phyloP scores from a whole-genome alignment of 64 coral and sea anemone genomes.

The Catalaphyllia jardinei region DNA sequence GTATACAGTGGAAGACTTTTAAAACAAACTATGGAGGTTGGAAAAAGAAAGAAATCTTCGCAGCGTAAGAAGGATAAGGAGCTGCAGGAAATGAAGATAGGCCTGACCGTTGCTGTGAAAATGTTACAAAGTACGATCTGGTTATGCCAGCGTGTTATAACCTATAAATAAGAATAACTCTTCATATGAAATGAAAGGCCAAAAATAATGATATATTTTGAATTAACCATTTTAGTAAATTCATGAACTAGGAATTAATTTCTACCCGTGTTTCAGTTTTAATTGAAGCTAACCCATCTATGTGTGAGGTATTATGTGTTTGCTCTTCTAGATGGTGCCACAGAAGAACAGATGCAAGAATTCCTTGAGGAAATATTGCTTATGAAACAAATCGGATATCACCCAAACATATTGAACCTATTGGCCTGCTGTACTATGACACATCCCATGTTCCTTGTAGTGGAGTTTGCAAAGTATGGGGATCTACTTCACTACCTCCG shows the following conservation, averaged over 20 bases:
- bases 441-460: conserved; percentile 22
- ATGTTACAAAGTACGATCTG: conserved; percentile 9
- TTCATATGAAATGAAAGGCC: too few relatives aligned
- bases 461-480: conserved; percentile 11
- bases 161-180: too few relatives aligned
- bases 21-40: background rate
- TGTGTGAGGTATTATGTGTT: background rate
- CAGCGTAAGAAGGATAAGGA: background rate
- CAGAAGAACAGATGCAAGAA: conserved; percentile 24
- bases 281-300: background rate
- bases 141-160: too few relatives aligned
- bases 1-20: background rate
- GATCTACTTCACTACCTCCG: conserved; percentile 24
- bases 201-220: too few relatives aligned
- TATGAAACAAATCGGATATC: conserved; percentile 36
- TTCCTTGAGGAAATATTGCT: conserved; percentile 30
- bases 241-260: too few relatives aligned
- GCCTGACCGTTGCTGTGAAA: background rate
- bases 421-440: conserved; percentile 13
- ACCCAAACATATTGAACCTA: conserved; percentile 18
- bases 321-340: conserved; percentile 23
- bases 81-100: background rate
- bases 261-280: too few relatives aligned
- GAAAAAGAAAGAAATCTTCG: background rate
- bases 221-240: too few relatives aligned